Evolutionary conservation across 1,140 invertebrate genomes (phyloP).

Genomic region (Drosophila willistoni): DNA sequence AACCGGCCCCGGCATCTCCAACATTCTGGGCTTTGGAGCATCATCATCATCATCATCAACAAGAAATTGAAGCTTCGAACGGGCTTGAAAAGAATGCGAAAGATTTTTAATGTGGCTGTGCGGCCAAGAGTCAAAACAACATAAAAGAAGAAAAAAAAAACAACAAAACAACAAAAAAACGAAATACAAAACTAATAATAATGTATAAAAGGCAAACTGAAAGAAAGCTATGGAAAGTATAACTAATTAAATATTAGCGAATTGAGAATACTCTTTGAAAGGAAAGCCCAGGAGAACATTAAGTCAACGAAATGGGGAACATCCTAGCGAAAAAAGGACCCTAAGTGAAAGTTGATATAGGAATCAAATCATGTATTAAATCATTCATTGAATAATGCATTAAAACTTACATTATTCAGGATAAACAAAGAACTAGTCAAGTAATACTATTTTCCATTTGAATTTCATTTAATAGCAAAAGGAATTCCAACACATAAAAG

Average conservation of each 20-base stretch:
- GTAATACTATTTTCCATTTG: too few species aligned
- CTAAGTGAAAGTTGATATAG: too few species aligned
- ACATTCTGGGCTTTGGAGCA: conserved; percentile 23
- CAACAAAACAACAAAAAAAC: conserved; percentile 26
- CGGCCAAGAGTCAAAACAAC: conserved; percentile 56
- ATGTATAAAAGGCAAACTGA: conserved; percentile 46
- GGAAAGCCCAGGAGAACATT: too few species aligned
- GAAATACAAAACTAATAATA: conserved; percentile 25
- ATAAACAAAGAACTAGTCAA: too few species aligned
- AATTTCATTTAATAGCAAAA: too few species aligned
- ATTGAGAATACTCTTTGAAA: neutral
- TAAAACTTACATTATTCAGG: too few species aligned
- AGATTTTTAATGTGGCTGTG: conserved; percentile 50
- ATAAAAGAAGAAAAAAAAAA: conserved; percentile 40
- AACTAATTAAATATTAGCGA: conserved; percentile 14
- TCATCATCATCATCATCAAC: conserved; percentile 4
- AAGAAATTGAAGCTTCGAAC: conserved; percentile 22
- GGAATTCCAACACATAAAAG: too few species aligned
- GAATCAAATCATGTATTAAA: too few species aligned
- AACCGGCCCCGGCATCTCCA: conserved; percentile 59
- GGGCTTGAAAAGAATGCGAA: conserved; percentile 60
- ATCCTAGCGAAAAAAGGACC: too few species aligned
- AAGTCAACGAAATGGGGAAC: too few species aligned
- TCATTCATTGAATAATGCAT: too few species aligned
- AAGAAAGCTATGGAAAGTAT: conserved; percentile 49